These are phyloP conservation scores for crab-eating macaque (Macaca fascicularis) DNA, from an alignment of 2,113 vertebrate species.

Conservation along the genomic window T2T-MFA8v1.1 NC_088380.1:22757001-22757500, in stretches of 20 bases:
- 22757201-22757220: constrained; percentile 36
- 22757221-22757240: constrained; percentile 61
- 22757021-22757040: not conserved
- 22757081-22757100: not conserved
- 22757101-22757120: not conserved
- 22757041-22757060: not conserved
- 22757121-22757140: constrained; percentile 20
- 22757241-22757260: constrained; percentile 65
- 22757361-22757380: constrained; percentile 35
- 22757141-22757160: not conserved
- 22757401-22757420: not conserved
- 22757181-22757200: constrained; percentile 62
- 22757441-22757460: not conserved
- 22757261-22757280: constrained; percentile 60
- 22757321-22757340: constrained; percentile 56
- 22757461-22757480: not conserved
- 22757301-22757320: constrained; percentile 70
- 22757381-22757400: not conserved
- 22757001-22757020: not conserved
- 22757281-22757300: constrained; percentile 52
- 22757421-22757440: not conserved
- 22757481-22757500: not conserved
- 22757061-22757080: constrained; percentile 12
- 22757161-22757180: constrained; percentile 22
- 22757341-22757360: not conserved